phyloP scores from a whole-genome alignment of 2,113 vertebrate species.

The Numenius arquata region DNA sequence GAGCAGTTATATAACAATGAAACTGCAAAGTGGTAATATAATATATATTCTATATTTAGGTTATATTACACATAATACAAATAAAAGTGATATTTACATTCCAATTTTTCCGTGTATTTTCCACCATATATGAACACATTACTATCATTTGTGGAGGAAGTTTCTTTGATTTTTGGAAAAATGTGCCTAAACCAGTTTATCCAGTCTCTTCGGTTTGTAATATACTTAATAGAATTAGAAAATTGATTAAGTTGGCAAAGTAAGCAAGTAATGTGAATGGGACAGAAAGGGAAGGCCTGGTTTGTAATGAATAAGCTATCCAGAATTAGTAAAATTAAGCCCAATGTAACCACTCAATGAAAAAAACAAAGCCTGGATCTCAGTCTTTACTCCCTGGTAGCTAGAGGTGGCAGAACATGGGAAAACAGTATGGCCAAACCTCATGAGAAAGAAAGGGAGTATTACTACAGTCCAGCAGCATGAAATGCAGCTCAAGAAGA shows the following conservation, averaged over 20 bases:
- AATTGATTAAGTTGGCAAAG: not conserved
- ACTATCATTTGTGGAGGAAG: not conserved
- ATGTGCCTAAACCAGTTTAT: not conserved
- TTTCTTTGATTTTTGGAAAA: not conserved
- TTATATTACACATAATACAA: not conserved
- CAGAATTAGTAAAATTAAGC: not conserved
- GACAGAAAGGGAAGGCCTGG: not conserved
- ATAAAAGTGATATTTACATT: not conserved
- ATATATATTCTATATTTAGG: not conserved
- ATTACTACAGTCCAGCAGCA: no score
- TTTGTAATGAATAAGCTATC: not conserved
- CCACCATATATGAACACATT: not conserved
- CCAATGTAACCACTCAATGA: not conserved
- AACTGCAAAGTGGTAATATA: not conserved
- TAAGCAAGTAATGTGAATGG: not conserved
- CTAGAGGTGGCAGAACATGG: not conserved
- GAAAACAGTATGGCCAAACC: fast-evolving
- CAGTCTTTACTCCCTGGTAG: not conserved
- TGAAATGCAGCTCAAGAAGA: not conserved
- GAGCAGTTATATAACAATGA: not conserved
- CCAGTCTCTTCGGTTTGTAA: not conserved
- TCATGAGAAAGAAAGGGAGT: not conserved
- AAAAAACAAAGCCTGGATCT: not conserved
- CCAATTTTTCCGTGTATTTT: not conserved
- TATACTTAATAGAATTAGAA: not conserved